Base-by-base conservation (phyloP, 2,888 invertebrate species). In the Hirtodrosophila trivittata region DNA sequence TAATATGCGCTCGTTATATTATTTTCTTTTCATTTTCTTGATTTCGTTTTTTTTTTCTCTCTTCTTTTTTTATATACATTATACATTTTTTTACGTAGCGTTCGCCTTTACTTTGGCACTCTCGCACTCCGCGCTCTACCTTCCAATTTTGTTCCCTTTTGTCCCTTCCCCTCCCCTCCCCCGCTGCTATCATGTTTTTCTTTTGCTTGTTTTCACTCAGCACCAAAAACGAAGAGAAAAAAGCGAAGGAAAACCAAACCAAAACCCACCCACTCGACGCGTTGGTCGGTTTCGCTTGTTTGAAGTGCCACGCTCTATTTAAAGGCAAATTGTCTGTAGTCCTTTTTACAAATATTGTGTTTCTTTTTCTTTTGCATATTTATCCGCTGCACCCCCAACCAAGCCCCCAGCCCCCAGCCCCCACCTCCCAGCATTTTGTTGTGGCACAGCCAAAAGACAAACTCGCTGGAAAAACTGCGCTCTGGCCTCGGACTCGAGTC, bases 311-410 rank as follows among this genome's bases (percentile, higher is more conserved):
- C 85, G 83, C 76, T 84, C 85, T 75, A 86, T 87, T 87, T 86
- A 86, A 78, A 77, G 72, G 87, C 85, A 82, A 84, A 84, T 87
- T 84, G 84, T 86, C 87, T 86, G 83, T 84, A 86, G 85, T 86
- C 77, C 82, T 78, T 85, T 85, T 72, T 60, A 75, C 77, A 82
- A 82, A 82, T 81, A 86, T 82, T 82, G 81, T 85, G 70, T 74
- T 76, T 66, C 62, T 62, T 67, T 69, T 28, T 66, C 21, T 50
- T 67, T 66, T 75, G 66, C 77, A 84, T 77, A 70, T 81, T 74
- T 75, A 73, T 75, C 69, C 65, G 59, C 65, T 65, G 68, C 77
- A 63, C 28, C 64, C 43, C 59, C 59, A n/a, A 41, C 14, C 7
- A 1, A 5, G 4, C 10, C 25, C 0, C 7, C 32, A 8, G 12